Evolutionary conservation across 2,888 invertebrate species (phyloP).

Genomic region (Ichneumoninae sp.): DNA sequence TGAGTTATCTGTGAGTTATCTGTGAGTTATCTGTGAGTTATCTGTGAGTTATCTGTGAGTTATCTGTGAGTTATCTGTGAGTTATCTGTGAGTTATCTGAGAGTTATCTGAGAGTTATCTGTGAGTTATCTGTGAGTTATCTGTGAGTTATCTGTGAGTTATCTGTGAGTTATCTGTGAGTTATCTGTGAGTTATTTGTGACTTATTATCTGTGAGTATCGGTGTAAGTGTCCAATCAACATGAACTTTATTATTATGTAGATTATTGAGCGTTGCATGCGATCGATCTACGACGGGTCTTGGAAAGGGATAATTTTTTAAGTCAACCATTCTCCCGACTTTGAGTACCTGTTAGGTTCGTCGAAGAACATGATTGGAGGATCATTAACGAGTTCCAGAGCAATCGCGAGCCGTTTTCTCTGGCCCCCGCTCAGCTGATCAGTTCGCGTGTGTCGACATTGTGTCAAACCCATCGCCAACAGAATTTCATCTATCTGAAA

Average conservation of each 20-base stretch:
- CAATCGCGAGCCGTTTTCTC: constrained; percentile 94
- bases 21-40: no score
- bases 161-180: no score
- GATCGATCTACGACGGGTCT: neutral
- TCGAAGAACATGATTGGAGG: constrained; percentile 97
- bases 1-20: no score
- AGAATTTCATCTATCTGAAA: constrained; percentile 92
- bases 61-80: no score
- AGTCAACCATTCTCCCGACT: neutral
- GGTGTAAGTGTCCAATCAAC: neutral
- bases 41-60: no score
- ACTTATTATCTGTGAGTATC: no score
- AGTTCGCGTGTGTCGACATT: constrained; percentile 88
- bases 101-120: no score
- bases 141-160: no score
- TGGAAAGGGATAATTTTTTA: neutral
- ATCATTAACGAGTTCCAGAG: constrained; percentile 95
- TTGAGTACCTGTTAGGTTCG: constrained; percentile 94
- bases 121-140: no score
- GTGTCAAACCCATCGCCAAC: constrained; percentile 90
- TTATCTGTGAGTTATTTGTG: no score
- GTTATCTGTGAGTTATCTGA: no score
- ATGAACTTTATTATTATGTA: no score
- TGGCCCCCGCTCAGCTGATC: constrained; percentile 94
- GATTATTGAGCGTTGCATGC: neutral